Conservation (phyloP, 2,888 invertebrate species). For the Drosophila crucigera region DNA sequence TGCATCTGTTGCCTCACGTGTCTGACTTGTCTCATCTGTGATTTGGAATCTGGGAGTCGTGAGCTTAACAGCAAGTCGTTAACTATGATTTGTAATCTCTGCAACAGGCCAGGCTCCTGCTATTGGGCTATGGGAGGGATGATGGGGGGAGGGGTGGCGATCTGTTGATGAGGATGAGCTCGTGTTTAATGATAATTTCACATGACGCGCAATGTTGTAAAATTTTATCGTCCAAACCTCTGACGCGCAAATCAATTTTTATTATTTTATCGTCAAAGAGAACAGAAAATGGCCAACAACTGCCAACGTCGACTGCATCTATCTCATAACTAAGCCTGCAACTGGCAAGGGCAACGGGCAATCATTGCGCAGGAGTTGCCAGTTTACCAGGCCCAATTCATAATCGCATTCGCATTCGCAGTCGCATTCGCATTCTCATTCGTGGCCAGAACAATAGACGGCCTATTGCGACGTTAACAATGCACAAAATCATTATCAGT, state of each 20-base stretch:
- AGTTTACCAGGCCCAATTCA: slow-evolving; percentile 22
- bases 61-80: slow-evolving; percentile 52
- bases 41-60: slow-evolving; percentile 49
- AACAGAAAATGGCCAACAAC: slow-evolving; percentile 16
- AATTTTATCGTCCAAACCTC: slow-evolving; percentile 72
- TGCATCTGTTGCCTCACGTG: slow-evolving; percentile 16
- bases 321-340: slow-evolving; percentile 57
- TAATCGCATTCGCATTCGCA: slow-evolving; percentile 7
- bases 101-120: slow-evolving; percentile 42
- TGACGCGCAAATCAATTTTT: slow-evolving; percentile 76
- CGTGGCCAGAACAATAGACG: slow-evolving; percentile 66
- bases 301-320: slow-evolving; percentile 40
- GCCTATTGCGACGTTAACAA: slow-evolving; percentile 59
- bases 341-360: slow-evolving; percentile 40
- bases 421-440: slow-evolving; percentile 4
- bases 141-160: neutral
- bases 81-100: slow-evolving; percentile 71
- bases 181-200: slow-evolving; percentile 73
- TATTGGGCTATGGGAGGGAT: neutral
- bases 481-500: slow-evolving; percentile 79
- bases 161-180: slow-evolving; percentile 40
- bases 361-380: slow-evolving; percentile 36
- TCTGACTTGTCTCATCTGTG: slow-evolving; percentile 33
- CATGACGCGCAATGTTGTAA: slow-evolving; percentile 70
- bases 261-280: slow-evolving; percentile 72